A percentile compares a stretch with the other conserved stretches of the same genome.
phyloP scores from a whole-genome alignment of 2,888 invertebrate genomes.

The Apotomis turbidana region DNA sequence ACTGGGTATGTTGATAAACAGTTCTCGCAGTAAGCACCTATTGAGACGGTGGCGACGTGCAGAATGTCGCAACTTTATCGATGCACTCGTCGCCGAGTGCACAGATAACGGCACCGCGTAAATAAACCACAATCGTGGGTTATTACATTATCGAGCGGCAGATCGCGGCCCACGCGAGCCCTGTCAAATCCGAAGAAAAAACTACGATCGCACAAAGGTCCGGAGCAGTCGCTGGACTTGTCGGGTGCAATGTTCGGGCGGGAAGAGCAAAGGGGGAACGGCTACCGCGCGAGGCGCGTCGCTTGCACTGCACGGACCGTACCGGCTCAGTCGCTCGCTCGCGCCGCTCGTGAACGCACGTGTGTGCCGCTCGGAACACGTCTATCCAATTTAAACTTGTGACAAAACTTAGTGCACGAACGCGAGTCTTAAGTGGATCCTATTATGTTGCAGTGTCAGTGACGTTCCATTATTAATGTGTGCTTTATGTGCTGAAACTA shows the following conservation, averaged over 20 bases:
- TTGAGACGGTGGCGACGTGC: constrained; percentile 41
- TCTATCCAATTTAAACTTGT: constrained; percentile 57
- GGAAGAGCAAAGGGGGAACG: constrained; percentile 51
- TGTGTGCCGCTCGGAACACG: constrained; percentile 30
- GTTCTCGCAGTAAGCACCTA: constrained; percentile 32
- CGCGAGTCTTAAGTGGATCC: constrained; percentile 63
- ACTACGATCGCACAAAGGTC: constrained; percentile 66
- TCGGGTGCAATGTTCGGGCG: constrained; percentile 63
- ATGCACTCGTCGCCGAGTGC: constrained; percentile 60
- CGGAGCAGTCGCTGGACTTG: constrained; percentile 68
- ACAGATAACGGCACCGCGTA: constrained; percentile 69
- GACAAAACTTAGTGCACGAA: constrained; percentile 69
- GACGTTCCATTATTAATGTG: constrained; percentile 69
- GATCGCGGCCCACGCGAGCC: constrained; percentile 63
- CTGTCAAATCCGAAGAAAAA: constrained; percentile 70
- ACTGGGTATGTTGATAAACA: constrained; percentile 37
- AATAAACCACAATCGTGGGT: constrained; percentile 66
- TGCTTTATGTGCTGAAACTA: constrained; percentile 62
- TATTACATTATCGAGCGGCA: constrained; percentile 64
- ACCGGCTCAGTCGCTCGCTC: constrained; percentile 61
- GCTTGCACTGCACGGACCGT: constrained; percentile 47
- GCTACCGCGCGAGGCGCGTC: constrained; percentile 61
- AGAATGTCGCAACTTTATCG: constrained; percentile 60
- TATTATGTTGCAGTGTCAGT: constrained; percentile 76
- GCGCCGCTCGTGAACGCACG: constrained; percentile 52